phyloP scores from a whole-genome alignment of 2,797 vertebrate species.

The Syngnathus acus region DNA sequence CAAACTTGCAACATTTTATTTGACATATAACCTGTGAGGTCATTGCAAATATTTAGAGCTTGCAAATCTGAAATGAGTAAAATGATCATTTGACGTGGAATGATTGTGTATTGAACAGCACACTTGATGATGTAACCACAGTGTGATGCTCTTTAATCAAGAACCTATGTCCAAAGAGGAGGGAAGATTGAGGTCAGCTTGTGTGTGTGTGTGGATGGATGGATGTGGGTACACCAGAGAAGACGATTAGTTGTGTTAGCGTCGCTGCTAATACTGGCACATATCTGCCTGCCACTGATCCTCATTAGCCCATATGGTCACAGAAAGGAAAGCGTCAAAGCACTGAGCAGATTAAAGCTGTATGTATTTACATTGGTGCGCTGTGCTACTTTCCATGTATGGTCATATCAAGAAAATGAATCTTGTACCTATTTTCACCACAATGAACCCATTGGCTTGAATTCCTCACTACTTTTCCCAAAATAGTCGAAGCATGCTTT shows the following conservation, averaged over 20 bases:
- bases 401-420: neutral
- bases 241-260: conserved; percentile 50
- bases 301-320: conserved; percentile 47
- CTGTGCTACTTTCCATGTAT: too few species aligned
- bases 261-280: conserved; percentile 54
- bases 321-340: conserved; percentile 22
- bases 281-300: conserved; percentile 57
- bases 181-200: conserved; percentile 54
- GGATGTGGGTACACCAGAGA: conserved; percentile 16
- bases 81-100: neutral
- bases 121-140: neutral
- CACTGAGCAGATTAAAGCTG: conserved; percentile 33
- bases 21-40: too few species aligned
- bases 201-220: conserved; percentile 8
- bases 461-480: too few species aligned
- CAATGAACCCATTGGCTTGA: too few species aligned
- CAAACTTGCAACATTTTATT: too few species aligned
- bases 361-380: conserved; percentile 40
- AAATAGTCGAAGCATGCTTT: too few species aligned
- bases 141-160: conserved; percentile 6
- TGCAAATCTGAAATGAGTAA: neutral
- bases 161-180: conserved; percentile 25
- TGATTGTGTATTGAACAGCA: neutral
- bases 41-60: neutral
- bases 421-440: too few species aligned